Base-by-base conservation (phyloP, 2,113 vertebrate genomes). In the Psettodes erumei region DNA sequence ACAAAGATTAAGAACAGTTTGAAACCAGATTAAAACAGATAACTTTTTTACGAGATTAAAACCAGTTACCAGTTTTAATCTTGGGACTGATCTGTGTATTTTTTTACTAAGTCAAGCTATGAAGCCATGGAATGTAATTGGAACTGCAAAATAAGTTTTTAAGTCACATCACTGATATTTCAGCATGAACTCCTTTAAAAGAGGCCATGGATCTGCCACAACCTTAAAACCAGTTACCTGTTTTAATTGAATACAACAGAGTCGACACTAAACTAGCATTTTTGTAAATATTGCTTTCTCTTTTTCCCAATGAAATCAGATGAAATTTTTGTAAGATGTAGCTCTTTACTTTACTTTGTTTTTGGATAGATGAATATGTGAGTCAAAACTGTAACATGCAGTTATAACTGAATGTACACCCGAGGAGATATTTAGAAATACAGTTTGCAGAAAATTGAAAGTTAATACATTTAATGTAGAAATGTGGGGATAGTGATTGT, bases 281-380 rank as follows among this genome's bases (percentile, higher is more conserved):
- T 73, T 77, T 91, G 86, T 93, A 88, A 76, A 90, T 92, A 86
- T 18, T 74, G 45, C 72, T 73, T 67, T 30, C 23, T 61, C 33
- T 77, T 82, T 78, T 65, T 79, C 55, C 62, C n/a, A 47, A n/a
- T n/a, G 21, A 77, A 85, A 66, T 80, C 11, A 21, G 11, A 76
- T 55, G 16, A 23, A 71, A 38, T 79, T 15, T 88, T 83, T 73
- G 79, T 77, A 86, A 66, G 55, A 30, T 73, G 45, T 72, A 77
- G 27, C 42, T 47, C 12, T 51, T 5, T 53, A 28, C 30, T 82
- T 78, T 79, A 2, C 70, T 40, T 60, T 75, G 18, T 56, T 81
- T 76, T 65, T 51, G 48, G 32, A 75, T 58, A 12, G 33, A 73
- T 68, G 15, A 35, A 67, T 35, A 8, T 75, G 55, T 45, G 2